Percentiles rank a stretch among this genome's conserved stretches.
Evolutionary conservation across 2,797 vertebrate genomes (phyloP).

Genomic region (Halcyon leucocephala): DNA sequence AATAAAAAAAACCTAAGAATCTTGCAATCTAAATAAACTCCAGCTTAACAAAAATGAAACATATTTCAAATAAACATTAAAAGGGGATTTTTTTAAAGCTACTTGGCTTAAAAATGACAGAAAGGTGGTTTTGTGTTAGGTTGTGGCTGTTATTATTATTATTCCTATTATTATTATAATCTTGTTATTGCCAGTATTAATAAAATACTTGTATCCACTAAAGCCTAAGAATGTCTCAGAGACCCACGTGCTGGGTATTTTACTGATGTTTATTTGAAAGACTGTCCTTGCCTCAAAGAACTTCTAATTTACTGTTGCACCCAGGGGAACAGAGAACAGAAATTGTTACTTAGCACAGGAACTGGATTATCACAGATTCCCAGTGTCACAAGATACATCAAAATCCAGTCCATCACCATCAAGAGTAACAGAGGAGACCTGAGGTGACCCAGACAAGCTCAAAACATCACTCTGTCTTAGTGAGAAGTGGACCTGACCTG

Average conservation of each 20-base stretch:
- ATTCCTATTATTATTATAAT: neutral
- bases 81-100: neutral
- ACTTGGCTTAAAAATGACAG: neutral
- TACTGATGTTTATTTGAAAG: constrained; percentile 51
- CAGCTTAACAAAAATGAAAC: neutral
- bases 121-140: neutral
- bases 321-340: neutral
- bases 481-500: neutral
- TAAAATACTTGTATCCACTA: neutral
- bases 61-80: constrained; percentile 35
- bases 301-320: constrained; percentile 13
- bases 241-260: neutral
- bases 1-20: neutral
- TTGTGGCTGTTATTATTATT: neutral
- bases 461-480: neutral
- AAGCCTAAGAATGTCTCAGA: constrained; percentile 11
- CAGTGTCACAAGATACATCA: neutral
- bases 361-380: constrained; percentile 23
- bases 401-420: constrained; percentile 38
- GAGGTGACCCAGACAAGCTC: neutral
- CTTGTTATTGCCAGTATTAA: constrained; percentile 37
- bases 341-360: neutral
- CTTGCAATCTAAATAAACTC: constrained; percentile 26
- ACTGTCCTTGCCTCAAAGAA: neutral
- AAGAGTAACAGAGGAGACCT: neutral